Conservation (phyloP, 1,140 invertebrate genomes). For the Parapsyche elsis region DNA sequence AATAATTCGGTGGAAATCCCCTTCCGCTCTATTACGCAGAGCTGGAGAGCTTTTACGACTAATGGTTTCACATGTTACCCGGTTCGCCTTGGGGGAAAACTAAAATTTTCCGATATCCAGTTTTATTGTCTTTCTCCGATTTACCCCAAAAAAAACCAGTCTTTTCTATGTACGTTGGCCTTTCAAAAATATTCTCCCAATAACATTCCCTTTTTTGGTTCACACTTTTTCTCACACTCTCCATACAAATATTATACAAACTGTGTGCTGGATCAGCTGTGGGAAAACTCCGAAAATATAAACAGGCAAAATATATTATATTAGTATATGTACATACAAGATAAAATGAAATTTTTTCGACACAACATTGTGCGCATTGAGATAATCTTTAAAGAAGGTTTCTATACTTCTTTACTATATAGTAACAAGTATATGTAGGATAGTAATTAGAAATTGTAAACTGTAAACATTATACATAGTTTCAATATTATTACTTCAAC, state of each 20-base stretch:
- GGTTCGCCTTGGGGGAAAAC: constrained; percentile 17
- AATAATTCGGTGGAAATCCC: constrained; percentile 37
- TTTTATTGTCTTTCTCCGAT: constrained; percentile 43
- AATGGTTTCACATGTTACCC: constrained; percentile 42
- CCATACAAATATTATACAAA: constrained; percentile 36
- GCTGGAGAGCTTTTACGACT: constrained; percentile 23
- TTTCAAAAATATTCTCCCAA: constrained; percentile 41
- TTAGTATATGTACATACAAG: too few relatives aligned
- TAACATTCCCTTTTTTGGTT: constrained; percentile 19
- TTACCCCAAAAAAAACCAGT: constrained; percentile 3
- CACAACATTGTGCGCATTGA: too few relatives aligned
- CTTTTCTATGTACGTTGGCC: constrained; percentile 3
- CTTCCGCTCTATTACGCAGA: constrained; percentile 7
- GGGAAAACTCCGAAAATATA: constrained; percentile 8
- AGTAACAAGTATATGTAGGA: too few relatives aligned
- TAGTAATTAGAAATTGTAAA: too few relatives aligned
- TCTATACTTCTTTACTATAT: too few relatives aligned
- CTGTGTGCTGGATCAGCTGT: constrained; percentile 34
- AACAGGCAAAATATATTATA: not conserved
- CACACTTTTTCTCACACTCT: not conserved
- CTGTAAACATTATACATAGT: too few relatives aligned
- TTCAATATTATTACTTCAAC: too few relatives aligned
- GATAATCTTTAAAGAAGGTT: too few relatives aligned
- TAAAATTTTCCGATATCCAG: constrained; percentile 41
- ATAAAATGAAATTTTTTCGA: constrained; percentile 10